These are phyloP conservation scores for Hippoglossus hippoglossus DNA, from an alignment of 2,797 vertebrate genomes.

Conservation along the genomic window DNA sequence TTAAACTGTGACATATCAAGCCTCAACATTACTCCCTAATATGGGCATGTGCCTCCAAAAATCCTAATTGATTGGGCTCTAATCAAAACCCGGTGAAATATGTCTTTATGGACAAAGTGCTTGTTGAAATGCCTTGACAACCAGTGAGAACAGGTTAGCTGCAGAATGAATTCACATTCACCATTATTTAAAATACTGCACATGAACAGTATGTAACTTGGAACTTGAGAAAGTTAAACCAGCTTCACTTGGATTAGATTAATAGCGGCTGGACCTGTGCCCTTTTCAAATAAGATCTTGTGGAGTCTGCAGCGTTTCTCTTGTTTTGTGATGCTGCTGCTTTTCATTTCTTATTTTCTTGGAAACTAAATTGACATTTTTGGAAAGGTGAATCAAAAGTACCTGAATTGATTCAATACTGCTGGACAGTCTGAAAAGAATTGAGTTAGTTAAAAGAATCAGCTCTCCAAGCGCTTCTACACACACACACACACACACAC, in stretches of 20 bases:
- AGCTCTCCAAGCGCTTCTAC: too few relatives aligned
- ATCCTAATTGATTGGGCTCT: too few relatives aligned
- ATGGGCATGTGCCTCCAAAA: too few relatives aligned
- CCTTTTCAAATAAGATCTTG: slow-evolving; percentile 28
- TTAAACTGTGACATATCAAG: too few relatives aligned
- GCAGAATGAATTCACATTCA: background rate
- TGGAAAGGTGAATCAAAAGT: slow-evolving; percentile 29
- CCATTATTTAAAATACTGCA: background rate
- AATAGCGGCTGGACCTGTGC: slow-evolving; percentile 10
- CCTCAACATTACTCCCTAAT: too few relatives aligned
- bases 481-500: too few relatives aligned
- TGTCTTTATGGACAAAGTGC: too few relatives aligned
- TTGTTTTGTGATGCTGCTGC: slow-evolving; percentile 6
- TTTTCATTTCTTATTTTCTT: slow-evolving; percentile 8
- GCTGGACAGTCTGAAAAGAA: slow-evolving; percentile 11
- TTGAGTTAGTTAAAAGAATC: slow-evolving; percentile 24
- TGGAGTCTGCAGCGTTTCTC: background rate
- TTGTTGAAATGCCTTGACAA: too few relatives aligned
- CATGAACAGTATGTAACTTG: background rate
- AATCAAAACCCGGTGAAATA: too few relatives aligned
- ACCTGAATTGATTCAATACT: slow-evolving; percentile 10
- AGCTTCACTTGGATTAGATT: background rate
- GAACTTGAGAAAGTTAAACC: background rate
- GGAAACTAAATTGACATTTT: slow-evolving; percentile 19
- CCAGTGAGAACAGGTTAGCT: too few relatives aligned